phyloP scores from a whole-genome alignment of 2,888 invertebrate species.

The Criorhina ranunculi region DNA sequence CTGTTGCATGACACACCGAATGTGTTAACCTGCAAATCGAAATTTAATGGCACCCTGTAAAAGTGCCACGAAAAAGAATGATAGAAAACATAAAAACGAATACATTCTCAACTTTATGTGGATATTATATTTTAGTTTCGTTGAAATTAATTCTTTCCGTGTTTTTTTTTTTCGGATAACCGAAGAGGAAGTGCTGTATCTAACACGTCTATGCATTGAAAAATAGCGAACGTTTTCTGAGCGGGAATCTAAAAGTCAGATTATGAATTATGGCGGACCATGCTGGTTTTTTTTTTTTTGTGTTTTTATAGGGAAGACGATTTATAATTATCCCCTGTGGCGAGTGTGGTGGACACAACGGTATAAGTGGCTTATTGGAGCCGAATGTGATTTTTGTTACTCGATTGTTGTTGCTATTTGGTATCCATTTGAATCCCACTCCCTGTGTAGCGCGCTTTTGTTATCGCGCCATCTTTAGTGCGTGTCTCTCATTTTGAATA shows the following conservation, averaged over 20 bases:
- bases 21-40: conserved; percentile 35
- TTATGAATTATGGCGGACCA: conserved; percentile 53
- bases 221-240: conserved; percentile 27
- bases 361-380: conserved; percentile 6
- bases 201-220: conserved; percentile 28
- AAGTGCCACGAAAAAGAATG: conserved; percentile 19
- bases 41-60: conserved; percentile 25
- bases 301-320: conserved; percentile 18
- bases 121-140: conserved; percentile 34
- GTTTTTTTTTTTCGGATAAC: conserved; percentile 13
- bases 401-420: background rate
- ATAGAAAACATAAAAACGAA: conserved; percentile 40
- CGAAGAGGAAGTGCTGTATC: conserved; percentile 35
- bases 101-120: conserved; percentile 30
- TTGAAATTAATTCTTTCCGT: conserved; percentile 37
- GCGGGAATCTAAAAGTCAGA: conserved; percentile 46
- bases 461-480: conserved; percentile 49
- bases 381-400: conserved; percentile 23
- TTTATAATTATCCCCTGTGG: conserved; percentile 60
- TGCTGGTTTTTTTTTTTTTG: conserved; percentile 15
- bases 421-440: conserved; percentile 22
- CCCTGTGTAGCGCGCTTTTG: conserved; percentile 24
- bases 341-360: conserved; percentile 40
- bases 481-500: conserved; percentile 21
- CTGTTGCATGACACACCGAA: background rate